Base-by-base conservation (phyloP, 2,797 vertebrate genomes). In the Tamandua tetradactyla region DNA sequence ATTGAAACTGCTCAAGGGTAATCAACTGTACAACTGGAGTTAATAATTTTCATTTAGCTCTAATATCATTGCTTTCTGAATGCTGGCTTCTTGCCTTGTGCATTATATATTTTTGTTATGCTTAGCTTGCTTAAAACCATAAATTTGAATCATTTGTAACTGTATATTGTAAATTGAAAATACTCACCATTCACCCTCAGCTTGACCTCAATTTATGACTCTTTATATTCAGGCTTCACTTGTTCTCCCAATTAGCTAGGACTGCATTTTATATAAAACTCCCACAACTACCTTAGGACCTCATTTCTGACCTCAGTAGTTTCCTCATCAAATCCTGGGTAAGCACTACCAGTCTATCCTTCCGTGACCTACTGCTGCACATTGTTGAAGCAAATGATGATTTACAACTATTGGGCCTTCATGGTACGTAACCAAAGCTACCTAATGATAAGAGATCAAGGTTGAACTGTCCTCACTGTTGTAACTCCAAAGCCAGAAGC, bases 21-120 rank as follows among this genome's bases (percentile, higher is more conserved):
- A 97, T 97, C 95, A 96, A 97, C 62, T 71, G 68, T 71, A 97
- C 93, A 94, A 97, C 94, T 95, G 96, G 96, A 97, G 81, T 96
- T 97, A 96, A 97, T 97, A 97, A 96, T 96, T 97, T 96, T 94
- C 92, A 95, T 96, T 95, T 96, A 94, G 78, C 49, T 75, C 2
- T 66, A 95, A 71, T 95, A 96, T 87, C 81, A 86, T 92, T 96
- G 81, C 89, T 84, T 94, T 97, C 40, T 93, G 69, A 96, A 95
- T 90, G 42, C 64, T 97, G 96, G 95, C 96, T 85, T 93, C 79
- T 91, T 97, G 97, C 97, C 97, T 95, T 66, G 62, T 87, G 80
- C 68, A 78, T 96, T 94, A 89, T 95, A 71, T 96, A 92, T 94
- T 96, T 95, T 94, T 88, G 94, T 92, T 95, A 96, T 64, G 89